Conservation (phyloP, 2,797 vertebrate species). For the Florisuga fusca region DNA sequence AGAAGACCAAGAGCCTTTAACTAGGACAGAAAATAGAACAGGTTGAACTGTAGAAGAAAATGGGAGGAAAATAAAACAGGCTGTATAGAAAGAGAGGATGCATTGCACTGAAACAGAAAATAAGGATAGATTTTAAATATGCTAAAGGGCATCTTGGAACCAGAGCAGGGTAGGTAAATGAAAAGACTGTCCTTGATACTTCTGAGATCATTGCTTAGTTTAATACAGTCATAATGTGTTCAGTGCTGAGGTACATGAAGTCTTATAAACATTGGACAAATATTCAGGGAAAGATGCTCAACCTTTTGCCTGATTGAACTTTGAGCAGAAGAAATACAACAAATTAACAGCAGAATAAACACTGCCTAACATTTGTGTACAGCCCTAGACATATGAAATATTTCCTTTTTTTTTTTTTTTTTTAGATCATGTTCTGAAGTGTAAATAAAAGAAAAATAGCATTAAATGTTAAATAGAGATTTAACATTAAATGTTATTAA, state of each 20-base stretch:
- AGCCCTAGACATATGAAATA: background rate
- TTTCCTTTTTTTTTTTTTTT: background rate
- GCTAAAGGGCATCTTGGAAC: background rate
- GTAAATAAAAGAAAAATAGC: background rate
- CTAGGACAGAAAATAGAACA: background rate
- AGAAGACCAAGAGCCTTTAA: background rate
- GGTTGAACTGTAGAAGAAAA: background rate
- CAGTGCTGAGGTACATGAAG: background rate
- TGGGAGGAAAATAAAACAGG: background rate
- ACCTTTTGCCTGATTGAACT: background rate
- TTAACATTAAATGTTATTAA: too few species aligned
- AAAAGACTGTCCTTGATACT: background rate
- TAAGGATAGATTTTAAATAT: background rate
- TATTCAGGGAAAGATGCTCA: background rate
- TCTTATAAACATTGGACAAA: background rate
- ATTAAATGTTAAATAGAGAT: too few species aligned
- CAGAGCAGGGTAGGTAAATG: background rate
- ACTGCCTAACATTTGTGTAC: background rate
- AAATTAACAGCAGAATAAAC: background rate
- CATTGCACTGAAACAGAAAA: background rate
- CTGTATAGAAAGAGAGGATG: background rate
- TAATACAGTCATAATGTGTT: background rate
- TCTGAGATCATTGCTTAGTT: background rate
- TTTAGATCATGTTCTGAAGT: background rate
- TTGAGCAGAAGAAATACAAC: background rate